Evolutionary conservation across 1,140 invertebrate species (phyloP).

Genomic region (Coptotermes formosanus): DNA sequence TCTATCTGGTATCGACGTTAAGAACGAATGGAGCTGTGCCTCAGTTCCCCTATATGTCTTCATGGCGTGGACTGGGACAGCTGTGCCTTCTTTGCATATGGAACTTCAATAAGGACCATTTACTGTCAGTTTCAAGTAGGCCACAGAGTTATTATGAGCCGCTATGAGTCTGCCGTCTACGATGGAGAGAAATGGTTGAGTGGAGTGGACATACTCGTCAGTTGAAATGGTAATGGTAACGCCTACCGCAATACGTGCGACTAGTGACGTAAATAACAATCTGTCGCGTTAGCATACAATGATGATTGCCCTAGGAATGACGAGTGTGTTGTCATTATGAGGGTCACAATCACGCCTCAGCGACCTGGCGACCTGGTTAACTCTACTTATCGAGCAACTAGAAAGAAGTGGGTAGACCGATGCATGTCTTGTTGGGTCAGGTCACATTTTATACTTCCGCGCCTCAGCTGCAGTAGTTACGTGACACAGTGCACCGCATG

Average conservation of each 20-base stretch:
- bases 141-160: too few relatives aligned
- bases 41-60: too few relatives aligned
- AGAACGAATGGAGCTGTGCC: too few relatives aligned
- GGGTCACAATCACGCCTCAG: neutral
- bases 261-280: neutral
- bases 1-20: too few relatives aligned
- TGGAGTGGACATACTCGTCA: too few relatives aligned
- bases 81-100: too few relatives aligned
- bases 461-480: neutral
- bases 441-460: neutral
- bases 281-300: constrained; percentile 10
- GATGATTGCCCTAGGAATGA: neutral
- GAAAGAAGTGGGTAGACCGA: neutral
- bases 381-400: neutral
- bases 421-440: neutral
- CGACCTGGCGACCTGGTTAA: neutral
- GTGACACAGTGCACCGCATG: neutral
- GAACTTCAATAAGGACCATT: too few relatives aligned
- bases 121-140: too few relatives aligned
- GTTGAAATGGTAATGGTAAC: neutral
- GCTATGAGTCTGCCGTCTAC: too few relatives aligned
- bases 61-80: too few relatives aligned
- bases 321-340: neutral
- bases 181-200: too few relatives aligned
- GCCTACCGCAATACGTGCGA: neutral